These are phyloP conservation scores for Mystacornis crossleyi DNA, from an alignment of 2,113 vertebrate species.

Conservation along the genomic window DNA sequence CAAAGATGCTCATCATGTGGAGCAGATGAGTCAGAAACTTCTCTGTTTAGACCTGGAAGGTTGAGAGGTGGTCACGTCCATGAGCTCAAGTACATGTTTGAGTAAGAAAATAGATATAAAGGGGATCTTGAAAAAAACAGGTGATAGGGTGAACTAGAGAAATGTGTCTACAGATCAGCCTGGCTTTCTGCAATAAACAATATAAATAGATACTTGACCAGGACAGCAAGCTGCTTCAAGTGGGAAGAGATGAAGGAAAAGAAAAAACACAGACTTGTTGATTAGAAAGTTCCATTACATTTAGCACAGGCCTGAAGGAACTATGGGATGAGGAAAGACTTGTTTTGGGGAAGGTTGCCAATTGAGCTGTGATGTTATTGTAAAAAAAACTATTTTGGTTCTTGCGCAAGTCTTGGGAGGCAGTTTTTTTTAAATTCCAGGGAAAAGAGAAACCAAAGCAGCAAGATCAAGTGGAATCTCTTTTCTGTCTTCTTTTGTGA, in stretches of 20 bases:
- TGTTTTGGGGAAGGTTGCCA: constrained; percentile 5
- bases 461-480: background rate
- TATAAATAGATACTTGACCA: background rate
- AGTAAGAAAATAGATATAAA: background rate
- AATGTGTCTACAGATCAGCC: background rate
- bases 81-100: background rate
- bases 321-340: background rate
- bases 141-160: background rate
- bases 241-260: background rate
- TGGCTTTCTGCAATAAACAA: background rate
- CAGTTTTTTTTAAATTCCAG: background rate
- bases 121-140: background rate
- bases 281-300: background rate
- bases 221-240: background rate
- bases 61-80: background rate
- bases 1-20: background rate
- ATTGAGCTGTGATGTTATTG: constrained; percentile 10
- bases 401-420: background rate
- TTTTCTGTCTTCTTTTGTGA: background rate
- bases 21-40: background rate
- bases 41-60: background rate
- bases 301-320: constrained; percentile 29
- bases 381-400: background rate
- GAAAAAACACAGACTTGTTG: background rate
- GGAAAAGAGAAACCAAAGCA: constrained; percentile 24